Percentiles rank a stretch among this genome's conserved stretches.
phyloP scores from a whole-genome alignment of 1,140 invertebrate species.

The Lasaia peninsularis region DNA sequence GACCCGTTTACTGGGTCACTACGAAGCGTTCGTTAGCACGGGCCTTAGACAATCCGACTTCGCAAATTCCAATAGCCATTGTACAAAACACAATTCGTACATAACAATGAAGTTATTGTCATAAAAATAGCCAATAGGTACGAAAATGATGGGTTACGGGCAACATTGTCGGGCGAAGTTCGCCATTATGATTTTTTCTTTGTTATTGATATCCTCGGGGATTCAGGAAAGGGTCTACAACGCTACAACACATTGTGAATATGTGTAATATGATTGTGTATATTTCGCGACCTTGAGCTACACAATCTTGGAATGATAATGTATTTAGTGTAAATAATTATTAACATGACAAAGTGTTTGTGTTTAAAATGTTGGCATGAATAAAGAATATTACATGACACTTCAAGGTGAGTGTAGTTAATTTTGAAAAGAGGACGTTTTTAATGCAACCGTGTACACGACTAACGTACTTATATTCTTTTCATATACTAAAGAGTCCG shows the following conservation, averaged over 20 bases:
- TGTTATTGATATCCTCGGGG: constrained; percentile 64
- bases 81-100: constrained; percentile 45
- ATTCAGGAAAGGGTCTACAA: constrained; percentile 52
- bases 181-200: constrained; percentile 57
- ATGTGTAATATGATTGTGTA: constrained; percentile 54
- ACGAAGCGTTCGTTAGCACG: constrained; percentile 42
- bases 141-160: constrained; percentile 70
- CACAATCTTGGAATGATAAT: not conserved
- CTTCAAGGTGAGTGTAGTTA: too few relatives aligned
- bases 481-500: too few relatives aligned
- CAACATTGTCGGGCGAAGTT: constrained; percentile 42
- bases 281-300: constrained; percentile 44
- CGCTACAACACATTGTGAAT: constrained; percentile 66
- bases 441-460: too few relatives aligned
- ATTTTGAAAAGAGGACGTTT: too few relatives aligned
- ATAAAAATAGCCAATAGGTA: constrained; percentile 73
- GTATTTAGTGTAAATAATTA: not conserved
- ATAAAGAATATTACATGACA: too few relatives aligned
- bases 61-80: constrained; percentile 54
- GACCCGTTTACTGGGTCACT: constrained; percentile 12
- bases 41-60: constrained; percentile 67
- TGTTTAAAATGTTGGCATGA: too few relatives aligned
- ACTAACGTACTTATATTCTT: too few relatives aligned
- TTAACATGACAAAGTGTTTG: too few relatives aligned
- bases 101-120: constrained; percentile 66